Evolutionary conservation across 2,113 vertebrate species (phyloP).

Genomic region (Syngnathoides biaculeatus): DNA sequence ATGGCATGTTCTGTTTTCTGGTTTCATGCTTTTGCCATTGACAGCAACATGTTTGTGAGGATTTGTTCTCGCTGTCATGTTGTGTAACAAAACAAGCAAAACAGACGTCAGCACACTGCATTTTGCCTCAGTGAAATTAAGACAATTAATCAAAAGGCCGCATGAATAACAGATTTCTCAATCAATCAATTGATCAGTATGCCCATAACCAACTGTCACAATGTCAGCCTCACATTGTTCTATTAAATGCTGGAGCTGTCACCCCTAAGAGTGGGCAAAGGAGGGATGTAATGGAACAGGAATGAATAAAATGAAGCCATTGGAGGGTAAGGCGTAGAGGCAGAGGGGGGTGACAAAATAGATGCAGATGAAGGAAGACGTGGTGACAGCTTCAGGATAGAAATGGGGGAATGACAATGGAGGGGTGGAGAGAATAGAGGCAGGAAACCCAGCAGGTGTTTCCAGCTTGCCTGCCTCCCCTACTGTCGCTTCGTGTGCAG

Average conservation of each 20-base stretch:
- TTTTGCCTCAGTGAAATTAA: not conserved
- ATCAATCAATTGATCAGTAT: not conserved
- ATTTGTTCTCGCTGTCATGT: not conserved
- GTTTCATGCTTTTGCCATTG: not conserved
- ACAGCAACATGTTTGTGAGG: not conserved
- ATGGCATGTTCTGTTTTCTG: not conserved
- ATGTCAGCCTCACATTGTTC: conserved; percentile 25
- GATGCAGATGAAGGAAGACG: conserved; percentile 59
- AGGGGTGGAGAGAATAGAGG: conserved; percentile 42
- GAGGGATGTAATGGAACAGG: conserved; percentile 31
- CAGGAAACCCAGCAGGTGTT: conserved; percentile 63
- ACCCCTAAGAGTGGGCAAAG: conserved; percentile 37
- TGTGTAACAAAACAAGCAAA: too few relatives aligned
- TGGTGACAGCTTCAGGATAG: conserved; percentile 57
- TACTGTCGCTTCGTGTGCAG: conserved; percentile 38
- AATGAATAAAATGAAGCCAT: conserved; percentile 23
- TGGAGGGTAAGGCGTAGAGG: conserved; percentile 21
- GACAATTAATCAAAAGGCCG: not conserved
- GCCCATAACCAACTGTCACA: not conserved
- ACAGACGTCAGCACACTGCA: too few relatives aligned
- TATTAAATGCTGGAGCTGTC: conserved; percentile 31
- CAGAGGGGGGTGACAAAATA: conserved; percentile 30
- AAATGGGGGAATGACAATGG: conserved; percentile 26
- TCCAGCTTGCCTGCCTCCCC: conserved; percentile 46
- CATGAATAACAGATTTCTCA: not conserved